Percentiles rank a stretch among this genome's conserved stretches.
phyloP scores from a whole-genome alignment of 2,888 invertebrate genomes.

The Anorthoa munda region DNA sequence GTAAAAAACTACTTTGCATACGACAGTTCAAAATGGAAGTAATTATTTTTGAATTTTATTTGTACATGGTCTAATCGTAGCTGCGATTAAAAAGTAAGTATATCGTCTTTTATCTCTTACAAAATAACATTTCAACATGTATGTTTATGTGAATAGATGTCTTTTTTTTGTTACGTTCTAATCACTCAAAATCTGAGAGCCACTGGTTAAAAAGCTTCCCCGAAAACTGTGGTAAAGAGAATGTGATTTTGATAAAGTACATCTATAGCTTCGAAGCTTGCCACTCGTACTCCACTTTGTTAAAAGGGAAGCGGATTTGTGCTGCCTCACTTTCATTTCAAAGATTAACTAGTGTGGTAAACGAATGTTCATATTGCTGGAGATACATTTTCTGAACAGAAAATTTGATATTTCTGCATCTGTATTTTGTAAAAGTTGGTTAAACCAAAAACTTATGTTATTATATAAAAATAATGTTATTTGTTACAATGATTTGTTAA shows the following conservation, averaged over 20 bases:
- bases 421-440: neutral
- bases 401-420: neutral
- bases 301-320: slow-evolving; percentile 23
- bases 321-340: slow-evolving; percentile 24
- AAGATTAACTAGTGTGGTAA: slow-evolving; percentile 15
- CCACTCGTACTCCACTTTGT: slow-evolving; percentile 29
- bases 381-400: slow-evolving; percentile 4
- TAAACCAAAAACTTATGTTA: neutral
- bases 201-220: neutral
- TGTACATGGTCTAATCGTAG: too few relatives aligned
- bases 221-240: slow-evolving; percentile 1
- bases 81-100: too few relatives aligned
- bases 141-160: too few relatives aligned
- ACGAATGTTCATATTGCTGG: slow-evolving; percentile 6
- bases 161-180: too few relatives aligned
- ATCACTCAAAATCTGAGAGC: neutral
- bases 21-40: too few relatives aligned
- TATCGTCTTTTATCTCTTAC: too few relatives aligned
- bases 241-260: slow-evolving; percentile 26
- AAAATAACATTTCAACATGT: too few relatives aligned
- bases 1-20: too few relatives aligned
- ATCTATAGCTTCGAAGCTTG: slow-evolving; percentile 35
- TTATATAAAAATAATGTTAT: too few relatives aligned
- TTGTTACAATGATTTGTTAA: neutral
- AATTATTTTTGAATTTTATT: too few relatives aligned